Conservation (phyloP, 2,113 vertebrate genomes). For the Siphamia tubifer region DNA sequence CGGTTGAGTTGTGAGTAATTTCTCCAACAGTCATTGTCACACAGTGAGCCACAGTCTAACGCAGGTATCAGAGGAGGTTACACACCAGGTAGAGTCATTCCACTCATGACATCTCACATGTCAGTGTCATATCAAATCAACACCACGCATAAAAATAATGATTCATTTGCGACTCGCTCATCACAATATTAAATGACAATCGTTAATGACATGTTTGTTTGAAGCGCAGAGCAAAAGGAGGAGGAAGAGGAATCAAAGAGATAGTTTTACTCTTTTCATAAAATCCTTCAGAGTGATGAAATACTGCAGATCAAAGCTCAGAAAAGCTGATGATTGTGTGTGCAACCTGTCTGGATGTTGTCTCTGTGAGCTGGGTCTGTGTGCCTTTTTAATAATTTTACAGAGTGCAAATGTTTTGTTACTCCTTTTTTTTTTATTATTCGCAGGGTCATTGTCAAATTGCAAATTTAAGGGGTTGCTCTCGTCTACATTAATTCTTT, state of each 20-base stretch:
- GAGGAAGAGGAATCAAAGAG: conserved; percentile 18
- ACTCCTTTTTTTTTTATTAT: too few relatives aligned
- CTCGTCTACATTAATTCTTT: too few relatives aligned
- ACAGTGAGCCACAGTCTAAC: not conserved
- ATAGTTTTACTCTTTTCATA: conserved; percentile 23
- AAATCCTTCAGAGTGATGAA: conserved; percentile 1
- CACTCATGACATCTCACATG: not conserved
- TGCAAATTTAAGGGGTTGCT: too few relatives aligned
- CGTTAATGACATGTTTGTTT: conserved; percentile 46
- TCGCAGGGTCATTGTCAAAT: too few relatives aligned
- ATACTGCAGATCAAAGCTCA: conserved; percentile 22
- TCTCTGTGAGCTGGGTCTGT: too few relatives aligned
- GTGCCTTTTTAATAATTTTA: too few relatives aligned
- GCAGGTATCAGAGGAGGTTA: conserved; percentile 10
- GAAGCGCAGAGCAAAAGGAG: conserved; percentile 17
- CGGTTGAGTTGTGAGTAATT: conserved; percentile 14
- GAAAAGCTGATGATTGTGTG: too few relatives aligned
- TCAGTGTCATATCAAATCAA: conserved; percentile 30
- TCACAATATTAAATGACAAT: conserved; percentile 10
- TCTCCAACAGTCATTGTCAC: conserved; percentile 1
- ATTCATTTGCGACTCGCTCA: conserved; percentile 13
- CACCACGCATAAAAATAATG: conserved; percentile 13
- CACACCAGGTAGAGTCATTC: conserved; percentile 1
- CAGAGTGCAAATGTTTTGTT: too few relatives aligned
- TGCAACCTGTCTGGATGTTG: too few relatives aligned